Conservation (phyloP, 2,888 invertebrate species). For the Magallana nippona region DNA sequence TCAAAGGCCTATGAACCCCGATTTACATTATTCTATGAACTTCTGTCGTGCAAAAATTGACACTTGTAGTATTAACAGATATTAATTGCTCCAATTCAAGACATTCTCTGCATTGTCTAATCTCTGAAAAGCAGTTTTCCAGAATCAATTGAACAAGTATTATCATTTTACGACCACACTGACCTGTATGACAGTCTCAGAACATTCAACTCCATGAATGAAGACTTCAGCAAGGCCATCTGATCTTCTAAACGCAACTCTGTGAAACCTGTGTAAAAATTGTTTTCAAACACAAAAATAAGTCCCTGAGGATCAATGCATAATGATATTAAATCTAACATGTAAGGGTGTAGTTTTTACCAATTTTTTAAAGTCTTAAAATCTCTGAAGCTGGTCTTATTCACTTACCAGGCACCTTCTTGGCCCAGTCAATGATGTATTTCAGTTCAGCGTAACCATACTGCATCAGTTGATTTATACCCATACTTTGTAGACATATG, state of each 20-base stretch:
- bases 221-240: constrained; percentile 78
- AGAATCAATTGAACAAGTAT: no score
- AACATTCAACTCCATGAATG: constrained; percentile 79
- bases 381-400: neutral
- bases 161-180: neutral
- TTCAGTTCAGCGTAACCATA: constrained; percentile 78
- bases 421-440: constrained; percentile 79
- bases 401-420: constrained; percentile 77
- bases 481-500: constrained; percentile 50
- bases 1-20: no score
- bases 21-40: no score
- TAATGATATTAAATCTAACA: no score
- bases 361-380: neutral
- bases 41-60: no score
- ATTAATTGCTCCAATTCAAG: neutral
- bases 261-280: constrained; percentile 71
- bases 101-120: neutral
- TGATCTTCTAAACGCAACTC: constrained; percentile 76
- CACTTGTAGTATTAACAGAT: no score
- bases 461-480: constrained; percentile 76
- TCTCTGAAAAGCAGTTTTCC: no score
- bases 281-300: no score
- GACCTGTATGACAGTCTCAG: constrained; percentile 78
- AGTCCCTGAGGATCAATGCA: no score
- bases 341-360: no score